phyloP scores from a whole-genome alignment of 2,797 vertebrate species.

The Karalla daura region DNA sequence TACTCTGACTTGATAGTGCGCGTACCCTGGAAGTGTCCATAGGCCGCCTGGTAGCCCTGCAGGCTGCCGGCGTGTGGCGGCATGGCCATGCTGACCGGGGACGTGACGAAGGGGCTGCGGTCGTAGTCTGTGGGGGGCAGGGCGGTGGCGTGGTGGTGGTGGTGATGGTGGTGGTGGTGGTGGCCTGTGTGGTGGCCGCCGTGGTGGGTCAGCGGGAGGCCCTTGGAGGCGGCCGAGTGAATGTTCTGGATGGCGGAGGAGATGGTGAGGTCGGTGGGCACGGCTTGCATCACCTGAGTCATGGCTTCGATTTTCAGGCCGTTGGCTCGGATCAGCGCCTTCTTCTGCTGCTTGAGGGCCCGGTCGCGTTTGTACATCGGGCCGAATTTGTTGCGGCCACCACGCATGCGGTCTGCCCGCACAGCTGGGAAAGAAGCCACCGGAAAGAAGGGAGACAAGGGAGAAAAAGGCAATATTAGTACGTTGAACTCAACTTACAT shows the following conservation, averaged over 20 bases:
- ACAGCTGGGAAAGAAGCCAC: constrained; percentile 84
- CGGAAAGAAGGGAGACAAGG: constrained; percentile 21
- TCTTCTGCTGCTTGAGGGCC: constrained; percentile 98
- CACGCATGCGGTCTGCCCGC: constrained; percentile 97
- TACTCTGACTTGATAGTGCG: constrained; percentile 99
- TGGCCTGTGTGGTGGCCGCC: constrained; percentile 86
- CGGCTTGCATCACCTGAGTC: constrained; percentile 97
- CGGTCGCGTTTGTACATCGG: constrained; percentile 99
- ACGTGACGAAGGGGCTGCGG: constrained; percentile 96
- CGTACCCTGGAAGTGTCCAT: constrained; percentile 93
- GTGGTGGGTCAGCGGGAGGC: constrained; percentile 94
- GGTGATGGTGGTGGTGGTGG: constrained; percentile 82
- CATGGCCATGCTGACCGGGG: constrained; percentile 98
- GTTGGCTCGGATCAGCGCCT: constrained; percentile 97
- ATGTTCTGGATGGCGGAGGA: constrained; percentile 98
- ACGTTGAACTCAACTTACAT: not conserved
- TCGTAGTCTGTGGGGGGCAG: constrained; percentile 98
- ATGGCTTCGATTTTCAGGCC: constrained; percentile 98
- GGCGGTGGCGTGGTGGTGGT: constrained; percentile 89
- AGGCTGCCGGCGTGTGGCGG: constrained; percentile 91
- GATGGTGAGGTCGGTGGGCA: constrained; percentile 96
- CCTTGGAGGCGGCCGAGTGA: constrained; percentile 94
- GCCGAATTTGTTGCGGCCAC: constrained; percentile 97
- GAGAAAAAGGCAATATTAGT: constrained; percentile 40
- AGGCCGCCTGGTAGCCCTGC: constrained; percentile 94